Evolutionary conservation across 2,888 invertebrate species (phyloP), one percentile per base, ranked within the genome.

Genomic region (Dromius quadrimaculatus): DNA sequence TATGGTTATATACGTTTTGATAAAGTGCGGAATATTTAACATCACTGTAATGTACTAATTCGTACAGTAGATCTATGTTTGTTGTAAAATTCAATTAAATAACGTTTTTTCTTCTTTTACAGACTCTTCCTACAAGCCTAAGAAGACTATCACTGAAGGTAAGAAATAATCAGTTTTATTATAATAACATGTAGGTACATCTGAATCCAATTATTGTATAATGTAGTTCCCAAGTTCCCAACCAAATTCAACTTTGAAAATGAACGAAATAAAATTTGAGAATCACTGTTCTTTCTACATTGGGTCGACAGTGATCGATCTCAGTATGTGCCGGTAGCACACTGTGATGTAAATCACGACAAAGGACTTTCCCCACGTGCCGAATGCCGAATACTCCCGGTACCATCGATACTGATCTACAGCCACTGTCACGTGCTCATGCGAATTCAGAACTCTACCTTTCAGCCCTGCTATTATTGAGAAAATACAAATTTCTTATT

Each of bases 101-200:
- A 54, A 54, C 2, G 0, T 45, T 50, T 73, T 77, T 75, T 73
- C 74, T 74, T 72, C 72, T 74, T 70, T 81, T 82, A 69, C 80
- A 82, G 82, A 81, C 78, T 77, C 80, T 74, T 77, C 80, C 72
- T 81, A 80, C 75, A 81, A 80, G 71, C 82, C 82, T 13, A 75
- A 80, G 72, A 80, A 80, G 64, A 76, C 80, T 64, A 77, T 79
- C 71, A 74, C 78, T 54, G 81, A 82, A 77, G 82, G 82, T 82
- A 77, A 81, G 81, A 75, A n/a, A n/a, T n/a, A n/a, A n/a, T n/a
- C n/a, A n/a, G n/a, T n/a, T n/a, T n/a, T n/a, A n/a, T n/a, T n/a
- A n/a, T n/a, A n/a, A n/a, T n/a, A n/a, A n/a, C n/a, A n/a, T n/a
- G n/a, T n/a, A n/a, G n/a, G n/a, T n/a, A n/a, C n/a, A n/a, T n/a